These are phyloP conservation scores for Seriola dumerili DNA, from an alignment of 2,113 vertebrate genomes.

Conservation along the genomic window DNA sequence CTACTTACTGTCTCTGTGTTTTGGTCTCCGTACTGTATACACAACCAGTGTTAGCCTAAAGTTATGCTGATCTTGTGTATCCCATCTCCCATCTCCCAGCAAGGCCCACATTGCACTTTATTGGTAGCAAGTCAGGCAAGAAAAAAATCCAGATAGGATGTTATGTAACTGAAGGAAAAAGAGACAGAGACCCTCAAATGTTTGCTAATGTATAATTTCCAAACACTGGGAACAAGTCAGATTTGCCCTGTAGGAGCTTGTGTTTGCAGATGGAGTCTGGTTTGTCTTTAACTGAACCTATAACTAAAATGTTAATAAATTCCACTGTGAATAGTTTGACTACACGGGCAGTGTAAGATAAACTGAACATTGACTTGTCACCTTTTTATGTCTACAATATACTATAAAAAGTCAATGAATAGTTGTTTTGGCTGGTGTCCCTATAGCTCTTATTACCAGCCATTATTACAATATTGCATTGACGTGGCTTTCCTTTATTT, in stretches of 20 bases:
- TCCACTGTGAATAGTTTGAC: neutral
- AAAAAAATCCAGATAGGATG: neutral
- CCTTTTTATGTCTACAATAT: neutral
- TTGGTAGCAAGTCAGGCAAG: neutral
- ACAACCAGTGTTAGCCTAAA: neutral
- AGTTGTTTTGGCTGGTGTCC: neutral
- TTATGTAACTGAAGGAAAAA: slow-evolving; percentile 18
- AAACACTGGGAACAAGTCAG: neutral
- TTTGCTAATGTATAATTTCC: slow-evolving; percentile 17
- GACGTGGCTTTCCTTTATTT: neutral
- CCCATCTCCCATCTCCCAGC: neutral
- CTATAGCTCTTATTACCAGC: neutral
- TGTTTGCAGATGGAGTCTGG: neutral
- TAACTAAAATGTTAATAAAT: neutral
- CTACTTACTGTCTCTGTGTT: slow-evolving; percentile 8
- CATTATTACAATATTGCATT: neutral
- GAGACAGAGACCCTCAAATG: neutral
- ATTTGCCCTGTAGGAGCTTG: neutral
- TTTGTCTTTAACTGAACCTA: neutral
- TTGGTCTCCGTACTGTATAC: neutral
- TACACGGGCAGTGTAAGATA: neutral
- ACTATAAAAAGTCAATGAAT: neutral
- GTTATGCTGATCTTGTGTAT: slow-evolving; percentile 19
- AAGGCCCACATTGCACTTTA: slow-evolving; percentile 2
- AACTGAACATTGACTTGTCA: neutral